These are phyloP conservation scores for Hystrix brachyura DNA, from an alignment of 2,113 vertebrate species.

Conservation along the genomic window DNA sequence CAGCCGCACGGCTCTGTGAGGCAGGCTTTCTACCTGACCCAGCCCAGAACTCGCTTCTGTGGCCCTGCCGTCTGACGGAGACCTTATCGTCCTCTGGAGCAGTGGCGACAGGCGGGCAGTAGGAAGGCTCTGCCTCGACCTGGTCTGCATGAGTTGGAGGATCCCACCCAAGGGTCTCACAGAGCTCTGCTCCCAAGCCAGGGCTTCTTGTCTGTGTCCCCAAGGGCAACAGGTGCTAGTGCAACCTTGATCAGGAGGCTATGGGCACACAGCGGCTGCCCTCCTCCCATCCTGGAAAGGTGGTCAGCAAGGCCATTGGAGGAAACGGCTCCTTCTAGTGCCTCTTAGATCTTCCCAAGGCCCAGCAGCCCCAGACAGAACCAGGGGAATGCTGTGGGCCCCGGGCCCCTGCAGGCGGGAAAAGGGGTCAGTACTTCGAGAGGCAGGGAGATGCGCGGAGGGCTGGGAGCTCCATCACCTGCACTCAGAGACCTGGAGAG, in stretches of 20 bases:
- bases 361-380: not conserved
- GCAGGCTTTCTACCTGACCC: not conserved
- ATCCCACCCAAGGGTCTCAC: no score
- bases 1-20: no score
- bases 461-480: not conserved
- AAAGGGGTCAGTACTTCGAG: not conserved
- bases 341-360: not conserved
- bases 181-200: no score
- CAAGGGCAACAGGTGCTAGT: rapidly evolving
- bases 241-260: not conserved
- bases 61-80: not conserved
- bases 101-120: not conserved
- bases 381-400: not conserved
- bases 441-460: not conserved
- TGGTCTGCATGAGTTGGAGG: not conserved
- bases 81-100: not conserved
- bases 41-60: not conserved
- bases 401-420: no score
- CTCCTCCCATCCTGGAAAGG: not conserved
- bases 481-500: no score
- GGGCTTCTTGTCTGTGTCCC: not conserved
- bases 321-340: not conserved
- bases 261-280: not conserved
- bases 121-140: not conserved
- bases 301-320: not conserved